Percentiles rank a stretch among this genome's conserved stretches.
Conservation (phyloP, 2,797 vertebrate species). For the Antrozous pallidus region DNA sequence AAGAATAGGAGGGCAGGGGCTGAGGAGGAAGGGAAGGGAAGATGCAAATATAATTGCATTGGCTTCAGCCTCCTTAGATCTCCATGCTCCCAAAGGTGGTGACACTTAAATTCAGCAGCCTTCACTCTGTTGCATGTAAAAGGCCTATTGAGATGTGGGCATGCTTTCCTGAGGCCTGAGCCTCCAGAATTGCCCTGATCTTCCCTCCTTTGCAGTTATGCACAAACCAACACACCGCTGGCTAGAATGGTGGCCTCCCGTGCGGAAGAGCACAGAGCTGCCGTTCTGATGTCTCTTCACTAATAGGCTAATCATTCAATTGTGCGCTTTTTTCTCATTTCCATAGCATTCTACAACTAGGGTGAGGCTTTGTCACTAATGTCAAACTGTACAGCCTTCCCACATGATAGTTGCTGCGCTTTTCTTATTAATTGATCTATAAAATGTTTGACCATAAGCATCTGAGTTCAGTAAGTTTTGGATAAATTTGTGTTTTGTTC, state of each 20-base stretch:
- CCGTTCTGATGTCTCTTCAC: not conserved
- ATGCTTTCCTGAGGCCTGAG: not conserved
- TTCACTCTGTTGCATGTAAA: not conserved
- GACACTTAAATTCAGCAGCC: not conserved
- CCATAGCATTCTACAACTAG: not conserved
- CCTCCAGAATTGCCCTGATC: not conserved
- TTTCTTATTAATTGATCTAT: not conserved
- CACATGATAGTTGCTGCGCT: not conserved
- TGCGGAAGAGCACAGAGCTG: not conserved
- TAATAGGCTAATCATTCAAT: not conserved
- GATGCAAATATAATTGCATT: not conserved
- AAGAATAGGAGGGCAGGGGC: not conserved
- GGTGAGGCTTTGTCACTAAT: not conserved
- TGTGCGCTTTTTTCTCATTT: not conserved
- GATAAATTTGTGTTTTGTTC: not conserved
- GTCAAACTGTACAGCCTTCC: constrained; percentile 8
- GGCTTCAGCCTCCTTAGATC: not conserved
- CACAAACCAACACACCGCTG: not conserved
- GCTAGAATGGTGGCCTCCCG: not conserved
- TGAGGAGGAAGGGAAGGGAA: not conserved
- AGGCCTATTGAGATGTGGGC: not conserved
- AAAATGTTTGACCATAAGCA: not conserved
- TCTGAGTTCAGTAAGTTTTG: not conserved
- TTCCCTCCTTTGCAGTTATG: not conserved
- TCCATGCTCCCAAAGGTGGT: not conserved